Base-by-base conservation (phyloP, 2,888 invertebrate genomes). In the Homarus gammarus region DNA sequence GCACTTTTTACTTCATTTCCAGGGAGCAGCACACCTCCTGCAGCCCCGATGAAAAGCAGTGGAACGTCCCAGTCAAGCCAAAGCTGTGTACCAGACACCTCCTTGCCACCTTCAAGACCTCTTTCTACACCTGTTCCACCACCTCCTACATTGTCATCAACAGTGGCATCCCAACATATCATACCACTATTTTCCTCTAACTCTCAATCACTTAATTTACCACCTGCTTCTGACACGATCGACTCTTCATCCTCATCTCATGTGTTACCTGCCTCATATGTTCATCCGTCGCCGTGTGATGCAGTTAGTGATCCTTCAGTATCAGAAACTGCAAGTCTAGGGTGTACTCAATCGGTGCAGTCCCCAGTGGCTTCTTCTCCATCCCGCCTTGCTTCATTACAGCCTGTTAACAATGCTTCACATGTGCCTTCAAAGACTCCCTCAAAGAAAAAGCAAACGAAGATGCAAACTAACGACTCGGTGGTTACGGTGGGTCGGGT, bases 121-220 rank as follows among this genome's bases (percentile, higher is more conserved):
- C 72, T 87, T 2, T 87, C 86, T 44, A 87, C 79, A 22, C 86
- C 86, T 12, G 38, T 79, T 18, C 79, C 70, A 78, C 78, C 78
- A 78, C 33, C 72, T 33, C 49, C 72, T 44, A 61, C 72, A 73
- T 22, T 10, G 15, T 75, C 83, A 68, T n/a, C 56, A 36, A 49
- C 75, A 44, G 3, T 49, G 6, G 72, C 44, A 6, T 49, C 22
- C 10, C 49, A 78, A 8, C 78, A 22, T 31, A 27, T 36, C 33
- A 22, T 44, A 61, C 31, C 36, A 49, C 77, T 15, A 64, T 51
- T 36, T 70, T 27, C 82, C 56, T 22, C 31, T 49, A 64, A 27
- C 51, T 22, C 77, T 49, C 77, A n/a, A 15, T 77, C 77, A 27
- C 44, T 5, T 18, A 44, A n/a, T 5, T 15, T 27, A 27, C 36